Evolutionary conservation across 2,888 invertebrate genomes (phyloP).

Genomic region (Chymomyza caudatula): DNA sequence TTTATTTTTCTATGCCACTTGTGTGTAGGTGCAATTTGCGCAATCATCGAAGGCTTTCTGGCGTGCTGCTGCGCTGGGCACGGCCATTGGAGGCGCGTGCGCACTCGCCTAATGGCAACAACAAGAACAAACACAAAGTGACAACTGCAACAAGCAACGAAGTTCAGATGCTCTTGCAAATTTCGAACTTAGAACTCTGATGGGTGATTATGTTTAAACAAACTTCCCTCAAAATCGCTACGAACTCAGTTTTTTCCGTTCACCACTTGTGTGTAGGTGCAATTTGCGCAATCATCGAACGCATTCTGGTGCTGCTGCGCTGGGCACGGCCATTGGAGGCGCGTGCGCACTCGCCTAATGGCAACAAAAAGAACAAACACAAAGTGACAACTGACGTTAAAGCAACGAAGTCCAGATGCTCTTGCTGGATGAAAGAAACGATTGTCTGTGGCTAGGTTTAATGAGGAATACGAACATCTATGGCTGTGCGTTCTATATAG

Average conservation of each 20-base stretch:
- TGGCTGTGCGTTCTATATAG: no score
- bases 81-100: conserved; percentile 23
- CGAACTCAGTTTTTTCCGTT: no score
- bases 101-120: not conserved
- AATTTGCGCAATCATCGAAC: conserved; percentile 70
- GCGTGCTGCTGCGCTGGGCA: conserved; percentile 13
- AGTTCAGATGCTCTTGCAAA: not conserved
- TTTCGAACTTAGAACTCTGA: no score
- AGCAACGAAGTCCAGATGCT: not conserved
- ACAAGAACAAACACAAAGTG: not conserved
- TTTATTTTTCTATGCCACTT: not conserved
- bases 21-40: conserved; percentile 70
- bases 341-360: conserved; percentile 12
- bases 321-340: conserved; percentile 15
- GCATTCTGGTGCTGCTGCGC: conserved; percentile 15
- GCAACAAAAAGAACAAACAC: not conserved
- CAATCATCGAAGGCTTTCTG: conserved; percentile 57
- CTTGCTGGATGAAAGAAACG: no score
- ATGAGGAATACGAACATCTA: no score
- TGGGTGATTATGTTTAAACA: no score
- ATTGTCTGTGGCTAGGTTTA: no score
- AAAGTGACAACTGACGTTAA: not conserved
- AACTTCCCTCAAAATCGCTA: no score
- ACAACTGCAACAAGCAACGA: not conserved
- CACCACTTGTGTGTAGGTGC: conserved; percentile 58